A percentile compares a stretch with the other conserved stretches of the same genome.
These are phyloP conservation scores for Agrochola litura DNA, from an alignment of 2,888 invertebrate genomes.

Conservation along the genomic window DNA sequence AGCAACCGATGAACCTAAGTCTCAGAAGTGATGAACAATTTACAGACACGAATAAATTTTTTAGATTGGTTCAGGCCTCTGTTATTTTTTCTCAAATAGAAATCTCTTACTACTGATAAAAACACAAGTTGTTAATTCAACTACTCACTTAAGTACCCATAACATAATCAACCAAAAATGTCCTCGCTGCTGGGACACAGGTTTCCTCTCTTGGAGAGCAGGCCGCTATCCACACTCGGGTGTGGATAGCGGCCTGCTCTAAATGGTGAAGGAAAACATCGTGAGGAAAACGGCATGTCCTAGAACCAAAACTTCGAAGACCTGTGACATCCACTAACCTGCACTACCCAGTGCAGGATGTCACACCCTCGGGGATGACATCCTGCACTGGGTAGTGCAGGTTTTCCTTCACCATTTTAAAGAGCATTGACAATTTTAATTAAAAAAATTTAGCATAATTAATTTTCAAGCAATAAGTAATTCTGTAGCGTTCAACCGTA, in stretches of 20 bases:
- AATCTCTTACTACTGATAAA: neutral
- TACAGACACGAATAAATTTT: neutral
- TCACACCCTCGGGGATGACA: too few species aligned
- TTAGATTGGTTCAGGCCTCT: neutral
- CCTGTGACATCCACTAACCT: too few species aligned
- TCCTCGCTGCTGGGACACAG: neutral
- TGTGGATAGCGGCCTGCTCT: too few species aligned
- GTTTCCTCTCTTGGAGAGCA: neutral
- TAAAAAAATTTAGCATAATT: neutral
- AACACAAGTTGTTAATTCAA: neutral
- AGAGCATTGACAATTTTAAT: neutral
- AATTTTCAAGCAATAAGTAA: too few species aligned
- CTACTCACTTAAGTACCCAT: neutral
- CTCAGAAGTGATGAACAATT: neutral
- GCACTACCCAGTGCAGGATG: too few species aligned
- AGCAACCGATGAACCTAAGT: conserved; percentile 1
- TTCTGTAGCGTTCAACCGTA: neutral
- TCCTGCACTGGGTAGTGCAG: too few species aligned
- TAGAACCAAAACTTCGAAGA: too few species aligned
- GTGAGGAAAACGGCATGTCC: too few species aligned
- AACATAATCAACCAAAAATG: neutral
- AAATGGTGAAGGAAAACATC: too few species aligned
- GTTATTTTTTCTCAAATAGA: neutral
- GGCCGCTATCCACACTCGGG: too few species aligned
- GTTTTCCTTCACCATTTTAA: neutral